phyloP scores from a whole-genome alignment of 2,113 vertebrate genomes.

The Calyptomena viridis region DNA sequence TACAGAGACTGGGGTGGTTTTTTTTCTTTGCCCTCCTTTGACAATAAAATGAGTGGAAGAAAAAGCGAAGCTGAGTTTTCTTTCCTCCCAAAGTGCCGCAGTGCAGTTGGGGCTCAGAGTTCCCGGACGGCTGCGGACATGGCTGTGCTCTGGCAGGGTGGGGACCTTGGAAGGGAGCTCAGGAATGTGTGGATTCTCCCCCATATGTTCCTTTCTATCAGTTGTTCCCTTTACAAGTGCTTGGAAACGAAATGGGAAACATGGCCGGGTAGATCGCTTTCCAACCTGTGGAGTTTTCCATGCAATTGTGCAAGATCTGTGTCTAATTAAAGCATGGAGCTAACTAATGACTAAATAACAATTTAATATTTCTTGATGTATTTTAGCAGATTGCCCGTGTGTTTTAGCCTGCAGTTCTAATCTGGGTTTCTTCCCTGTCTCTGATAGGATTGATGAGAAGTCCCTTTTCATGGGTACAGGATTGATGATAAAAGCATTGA shows the following conservation, averaged over 20 bases:
- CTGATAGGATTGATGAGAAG: background rate
- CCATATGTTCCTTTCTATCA: constrained; percentile 27
- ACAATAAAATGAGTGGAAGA: background rate
- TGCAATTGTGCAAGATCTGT: background rate
- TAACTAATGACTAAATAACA: background rate
- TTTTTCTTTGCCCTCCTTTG: background rate
- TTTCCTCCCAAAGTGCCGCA: background rate
- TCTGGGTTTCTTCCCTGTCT: background rate
- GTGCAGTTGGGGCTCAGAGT: constrained; percentile 38
- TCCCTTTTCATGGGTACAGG: background rate
- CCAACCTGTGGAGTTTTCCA: background rate
- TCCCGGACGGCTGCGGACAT: background rate
- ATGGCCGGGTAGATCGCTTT: background rate
- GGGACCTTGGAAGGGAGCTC: background rate
- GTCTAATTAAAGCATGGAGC: background rate
- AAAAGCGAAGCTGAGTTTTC: background rate
- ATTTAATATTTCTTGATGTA: background rate
- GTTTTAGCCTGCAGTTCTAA: background rate
- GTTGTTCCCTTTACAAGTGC: background rate
- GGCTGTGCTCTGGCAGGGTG: background rate
- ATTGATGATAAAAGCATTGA: background rate
- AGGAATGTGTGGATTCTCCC: constrained; percentile 1
- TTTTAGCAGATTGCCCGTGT: background rate
- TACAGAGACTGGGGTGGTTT: background rate
- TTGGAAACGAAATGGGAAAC: background rate